Conservation (phyloP, 2,797 vertebrate genomes). For the Tokudaia muenninki region DNA sequence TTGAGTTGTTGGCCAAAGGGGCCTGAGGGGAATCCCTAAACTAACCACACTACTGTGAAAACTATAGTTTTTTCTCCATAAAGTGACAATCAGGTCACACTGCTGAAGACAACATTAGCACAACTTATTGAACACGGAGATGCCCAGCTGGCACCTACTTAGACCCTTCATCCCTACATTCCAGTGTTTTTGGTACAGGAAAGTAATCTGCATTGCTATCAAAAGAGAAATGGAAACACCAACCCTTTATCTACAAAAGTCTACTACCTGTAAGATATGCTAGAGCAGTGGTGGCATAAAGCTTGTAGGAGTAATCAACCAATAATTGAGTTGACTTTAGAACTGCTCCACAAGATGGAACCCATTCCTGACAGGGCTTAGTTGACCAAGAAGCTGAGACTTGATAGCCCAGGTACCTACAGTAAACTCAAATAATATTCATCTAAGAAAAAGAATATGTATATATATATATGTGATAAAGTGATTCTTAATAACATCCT, state of each 20-base stretch:
- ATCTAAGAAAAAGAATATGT: background rate
- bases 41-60: background rate
- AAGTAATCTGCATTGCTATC: background rate
- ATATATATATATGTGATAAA: background rate
- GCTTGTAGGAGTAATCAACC: background rate
- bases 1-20: background rate
- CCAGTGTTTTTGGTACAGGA: background rate
- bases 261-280: background rate
- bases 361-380: background rate
- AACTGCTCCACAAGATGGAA: background rate
- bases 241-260: background rate
- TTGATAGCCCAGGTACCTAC: background rate
- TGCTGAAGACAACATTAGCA: background rate
- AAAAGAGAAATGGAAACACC: background rate
- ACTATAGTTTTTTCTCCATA: background rate
- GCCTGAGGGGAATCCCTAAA: background rate
- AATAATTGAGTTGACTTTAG: background rate
- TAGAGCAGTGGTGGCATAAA: background rate
- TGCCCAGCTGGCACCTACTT: background rate
- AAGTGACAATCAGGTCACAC: background rate
- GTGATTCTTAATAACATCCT: background rate
- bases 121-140: background rate
- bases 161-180: background rate
- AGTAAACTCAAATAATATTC: background rate
- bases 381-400: background rate